These are phyloP conservation scores for Beroe forskalii DNA, from an alignment of 37 sponge, comb jelly and placozoan species.

Conservation along the genomic window DNA sequence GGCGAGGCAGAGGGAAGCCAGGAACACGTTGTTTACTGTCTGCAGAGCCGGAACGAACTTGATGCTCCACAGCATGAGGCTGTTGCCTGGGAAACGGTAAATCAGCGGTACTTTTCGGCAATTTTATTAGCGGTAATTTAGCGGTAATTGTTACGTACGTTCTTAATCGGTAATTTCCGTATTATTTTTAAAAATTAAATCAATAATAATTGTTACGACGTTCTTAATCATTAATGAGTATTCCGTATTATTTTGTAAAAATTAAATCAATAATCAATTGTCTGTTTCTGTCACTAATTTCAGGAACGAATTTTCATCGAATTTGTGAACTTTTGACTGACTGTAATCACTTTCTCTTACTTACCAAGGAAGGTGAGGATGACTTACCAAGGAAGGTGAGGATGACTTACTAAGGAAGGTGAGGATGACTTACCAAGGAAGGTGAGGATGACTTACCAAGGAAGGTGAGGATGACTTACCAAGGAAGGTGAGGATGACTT, in stretches of 20 bases:
- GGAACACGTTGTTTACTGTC: slow-evolving; percentile 63
- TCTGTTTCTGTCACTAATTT: no score
- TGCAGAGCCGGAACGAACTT: slow-evolving; percentile 40
- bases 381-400: no score
- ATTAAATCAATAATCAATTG: background rate
- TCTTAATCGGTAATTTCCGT: no score
- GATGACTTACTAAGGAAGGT: background rate
- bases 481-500: no score
- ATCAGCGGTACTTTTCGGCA: background rate
- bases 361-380: background rate
- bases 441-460: background rate
- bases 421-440: background rate
- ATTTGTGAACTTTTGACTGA: no score
- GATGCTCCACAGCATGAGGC: slow-evolving; percentile 45
- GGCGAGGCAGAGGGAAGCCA: slow-evolving; percentile 41
- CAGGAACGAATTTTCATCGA: no score
- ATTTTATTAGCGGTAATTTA: background rate
- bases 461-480: background rate
- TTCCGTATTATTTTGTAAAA: no score
- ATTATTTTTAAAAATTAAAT: background rate
- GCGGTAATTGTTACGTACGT: background rate
- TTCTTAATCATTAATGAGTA: background rate
- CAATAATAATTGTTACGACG: background rate
- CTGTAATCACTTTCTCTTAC: no score
- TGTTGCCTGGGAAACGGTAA: slow-evolving; percentile 35